These are phyloP conservation scores for Tinea semifulvella DNA, from an alignment of 2,888 invertebrate species.

Conservation along the genomic window DNA sequence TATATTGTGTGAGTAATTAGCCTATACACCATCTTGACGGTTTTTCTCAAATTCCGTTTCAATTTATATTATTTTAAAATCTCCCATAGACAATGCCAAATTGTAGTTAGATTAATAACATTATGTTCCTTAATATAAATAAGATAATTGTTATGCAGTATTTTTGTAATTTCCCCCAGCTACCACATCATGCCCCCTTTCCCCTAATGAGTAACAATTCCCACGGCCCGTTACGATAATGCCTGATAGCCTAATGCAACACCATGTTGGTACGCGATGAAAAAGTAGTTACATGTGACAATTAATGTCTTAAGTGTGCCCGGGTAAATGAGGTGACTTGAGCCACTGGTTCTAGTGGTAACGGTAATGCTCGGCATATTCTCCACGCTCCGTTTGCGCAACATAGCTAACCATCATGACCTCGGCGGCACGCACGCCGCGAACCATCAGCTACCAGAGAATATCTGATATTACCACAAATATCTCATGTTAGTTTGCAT, in stretches of 20 bases:
- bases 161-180: too few species aligned
- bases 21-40: too few species aligned
- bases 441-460: background rate
- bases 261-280: constrained; percentile 15
- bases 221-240: constrained; percentile 31
- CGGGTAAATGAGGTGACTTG: constrained; percentile 17
- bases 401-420: constrained; percentile 9
- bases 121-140: too few species aligned
- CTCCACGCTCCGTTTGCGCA: constrained; percentile 11
- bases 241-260: constrained; percentile 22
- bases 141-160: too few species aligned
- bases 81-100: too few species aligned
- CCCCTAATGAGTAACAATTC: constrained; percentile 14
- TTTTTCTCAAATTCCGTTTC: too few species aligned
- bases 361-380: constrained; percentile 21
- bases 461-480: constrained; percentile 6
- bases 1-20: too few species aligned
- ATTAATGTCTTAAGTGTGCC: constrained; percentile 15
- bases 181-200: too few species aligned
- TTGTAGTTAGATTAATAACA: too few species aligned
- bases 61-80: too few species aligned
- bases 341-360: constrained; percentile 16
- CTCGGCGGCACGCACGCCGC: constrained; percentile 9
- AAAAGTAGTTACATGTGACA: constrained; percentile 18
- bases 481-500: background rate